These are phyloP conservation scores for Ophion slaviceki DNA, from an alignment of 2,888 invertebrate genomes.

Conservation along the genomic window DNA sequence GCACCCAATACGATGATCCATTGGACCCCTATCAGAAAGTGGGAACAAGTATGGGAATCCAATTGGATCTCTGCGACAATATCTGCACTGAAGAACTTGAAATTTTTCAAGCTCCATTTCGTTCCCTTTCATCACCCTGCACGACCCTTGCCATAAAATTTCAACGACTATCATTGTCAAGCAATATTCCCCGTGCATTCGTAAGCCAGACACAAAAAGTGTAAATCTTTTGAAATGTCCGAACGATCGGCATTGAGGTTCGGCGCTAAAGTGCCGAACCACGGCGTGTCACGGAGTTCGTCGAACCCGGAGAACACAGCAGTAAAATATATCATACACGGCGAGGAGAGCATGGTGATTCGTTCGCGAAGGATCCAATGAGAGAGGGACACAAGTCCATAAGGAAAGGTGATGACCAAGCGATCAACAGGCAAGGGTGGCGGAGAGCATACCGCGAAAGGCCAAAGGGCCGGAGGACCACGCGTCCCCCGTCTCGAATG, in stretches of 20 bases:
- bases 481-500: constrained; percentile 56
- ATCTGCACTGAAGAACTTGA: neutral
- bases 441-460: constrained; percentile 16
- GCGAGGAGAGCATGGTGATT: neutral
- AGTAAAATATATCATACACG: neutral
- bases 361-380: neutral
- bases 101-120: too few species aligned
- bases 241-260: neutral
- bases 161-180: neutral
- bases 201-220: too few species aligned
- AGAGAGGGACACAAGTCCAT: neutral
- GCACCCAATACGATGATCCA: too few species aligned
- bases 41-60: too few species aligned
- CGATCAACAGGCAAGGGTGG: constrained; percentile 5
- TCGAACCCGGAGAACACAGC: neutral
- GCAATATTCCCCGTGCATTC: too few species aligned
- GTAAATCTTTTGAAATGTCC: neutral
- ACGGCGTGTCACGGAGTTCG: neutral
- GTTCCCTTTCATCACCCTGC: too few species aligned
- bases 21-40: too few species aligned
- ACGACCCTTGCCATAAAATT: neutral
- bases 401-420: constrained; percentile 26
- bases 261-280: neutral
- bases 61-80: too few species aligned
- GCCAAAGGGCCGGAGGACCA: constrained; percentile 34